Evolutionary conservation across 2,888 invertebrate genomes (phyloP).

Genomic region (Zaprionus bogoriensis): DNA sequence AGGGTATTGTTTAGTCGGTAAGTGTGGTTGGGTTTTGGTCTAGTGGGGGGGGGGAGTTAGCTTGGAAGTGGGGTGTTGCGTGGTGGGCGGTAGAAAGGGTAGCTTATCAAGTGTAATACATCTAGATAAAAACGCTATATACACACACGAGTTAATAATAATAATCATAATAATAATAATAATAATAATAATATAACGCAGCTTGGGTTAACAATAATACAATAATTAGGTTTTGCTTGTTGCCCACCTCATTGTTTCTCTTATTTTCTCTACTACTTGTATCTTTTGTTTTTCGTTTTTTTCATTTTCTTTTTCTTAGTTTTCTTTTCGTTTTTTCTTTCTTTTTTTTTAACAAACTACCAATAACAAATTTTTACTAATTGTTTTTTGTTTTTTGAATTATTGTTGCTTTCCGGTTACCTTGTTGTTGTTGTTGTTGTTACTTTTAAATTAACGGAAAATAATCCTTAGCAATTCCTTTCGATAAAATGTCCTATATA

Average conservation of each 20-base stretch:
- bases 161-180: slow-evolving; percentile 56
- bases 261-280: slow-evolving; percentile 46
- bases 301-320: slow-evolving; percentile 24
- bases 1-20: no score
- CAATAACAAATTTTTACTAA: slow-evolving; percentile 77
- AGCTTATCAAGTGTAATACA: slow-evolving; percentile 71
- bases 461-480: slow-evolving; percentile 67
- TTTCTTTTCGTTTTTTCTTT: slow-evolving; percentile 27
- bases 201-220: slow-evolving; percentile 80
- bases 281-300: slow-evolving; percentile 25
- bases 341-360: slow-evolving; percentile 73
- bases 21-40: background rate
- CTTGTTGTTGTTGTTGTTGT: slow-evolving; percentile 60
- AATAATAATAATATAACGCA: slow-evolving; percentile 75
- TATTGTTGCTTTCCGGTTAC: slow-evolving; percentile 72
- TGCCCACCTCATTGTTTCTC: slow-evolving; percentile 27
- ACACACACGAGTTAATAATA: slow-evolving; percentile 73
- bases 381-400: slow-evolving; percentile 59
- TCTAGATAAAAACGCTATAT: slow-evolving; percentile 77
- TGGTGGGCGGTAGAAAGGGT: no score
- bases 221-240: slow-evolving; percentile 66
- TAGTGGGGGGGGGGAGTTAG: slow-evolving; percentile 7
- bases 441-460: slow-evolving; percentile 46
- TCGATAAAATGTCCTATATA: slow-evolving; percentile 62
- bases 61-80: no score